Evolutionary conservation across 2,113 vertebrate genomes (phyloP), one percentile per base, ranked within the genome.

Genomic region (Phylloscopus whistleri): DNA sequence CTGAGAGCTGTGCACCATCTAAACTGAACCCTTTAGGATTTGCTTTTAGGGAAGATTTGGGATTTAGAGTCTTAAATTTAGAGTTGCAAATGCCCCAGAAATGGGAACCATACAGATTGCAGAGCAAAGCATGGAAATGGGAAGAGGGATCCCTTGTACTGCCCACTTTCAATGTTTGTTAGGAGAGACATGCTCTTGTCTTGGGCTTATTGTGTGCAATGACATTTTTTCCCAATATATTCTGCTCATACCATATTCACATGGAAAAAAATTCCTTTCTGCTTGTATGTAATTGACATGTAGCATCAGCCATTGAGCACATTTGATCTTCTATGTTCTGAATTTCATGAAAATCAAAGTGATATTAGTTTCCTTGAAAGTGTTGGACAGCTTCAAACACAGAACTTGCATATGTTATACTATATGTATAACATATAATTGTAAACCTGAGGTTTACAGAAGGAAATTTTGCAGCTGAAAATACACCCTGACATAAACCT

Each of bases 221-320:
- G 58, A 94, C 81, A 67, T 67, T 87, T 85, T 85, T 83, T 88
- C 35, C 75, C 24, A 70, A 77, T 31, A 80, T 59, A 94, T 95
- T 95, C 87, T 26, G 0, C 81, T 90, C 85, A 80, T 95, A 80
- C 48, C 60, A 70, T 66, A 55, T 85, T 77, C 33, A 51, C 7
- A 7, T 48, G 82, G 49, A 87, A 90, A 90, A 94, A 69, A 70
- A 91, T 37, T 94, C 78, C 82, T 93, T 95, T 90, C 72, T 94
- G 59, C 72, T 92, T 35, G 35, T 69, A 56, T 91, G 82, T 73
- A 82, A 90, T 5, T 59, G 83, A 84, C 35, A 64, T 81, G 94
- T 81, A 95, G 19, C 75, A 70, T 88, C 52, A 84, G 33, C 59
- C 84, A 70, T 19, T 80, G 89, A 70, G 17, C 14, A 27, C 66